phyloP scores from a whole-genome alignment of 2,888 invertebrate genomes.

The Patella caerulea region DNA sequence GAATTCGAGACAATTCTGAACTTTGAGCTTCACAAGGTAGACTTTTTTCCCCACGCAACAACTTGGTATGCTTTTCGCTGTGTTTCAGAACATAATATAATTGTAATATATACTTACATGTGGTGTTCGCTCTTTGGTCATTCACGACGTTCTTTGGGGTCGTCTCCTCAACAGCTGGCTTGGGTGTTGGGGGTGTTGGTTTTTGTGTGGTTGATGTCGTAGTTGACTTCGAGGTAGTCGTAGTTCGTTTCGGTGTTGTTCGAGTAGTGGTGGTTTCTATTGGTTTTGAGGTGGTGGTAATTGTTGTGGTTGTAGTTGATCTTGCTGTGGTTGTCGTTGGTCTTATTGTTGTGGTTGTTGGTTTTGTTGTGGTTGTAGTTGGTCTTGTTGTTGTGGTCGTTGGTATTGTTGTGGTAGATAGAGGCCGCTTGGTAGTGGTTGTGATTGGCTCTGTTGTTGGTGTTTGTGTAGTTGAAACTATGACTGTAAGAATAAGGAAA shows the following conservation, averaged over 20 bases:
- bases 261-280: not conserved
- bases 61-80: no score
- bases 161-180: no score
- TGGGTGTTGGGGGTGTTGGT: slow-evolving; percentile 14
- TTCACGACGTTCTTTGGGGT: no score
- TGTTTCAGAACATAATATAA: no score
- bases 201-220: slow-evolving; percentile 29
- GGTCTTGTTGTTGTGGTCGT: not conserved
- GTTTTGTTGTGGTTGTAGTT: not conserved
- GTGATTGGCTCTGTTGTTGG: not conserved
- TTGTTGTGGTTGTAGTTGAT: not conserved
- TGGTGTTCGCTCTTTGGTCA: no score
- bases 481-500: not conserved
- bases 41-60: no score
- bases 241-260: slow-evolving; percentile 11
- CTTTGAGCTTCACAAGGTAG: no score
- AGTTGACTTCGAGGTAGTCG: slow-evolving; percentile 16
- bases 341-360: not conserved
- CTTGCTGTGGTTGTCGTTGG: not conserved
- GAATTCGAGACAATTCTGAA: no score
- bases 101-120: no score
- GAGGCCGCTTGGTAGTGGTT: not conserved
- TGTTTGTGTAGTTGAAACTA: not conserved
- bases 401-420: not conserved
- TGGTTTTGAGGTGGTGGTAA: not conserved